Evolutionary conservation across 2,888 invertebrate genomes (phyloP), one percentile per base, ranked within the genome.

Genomic region (Leptinotarsa haldemani): DNA sequence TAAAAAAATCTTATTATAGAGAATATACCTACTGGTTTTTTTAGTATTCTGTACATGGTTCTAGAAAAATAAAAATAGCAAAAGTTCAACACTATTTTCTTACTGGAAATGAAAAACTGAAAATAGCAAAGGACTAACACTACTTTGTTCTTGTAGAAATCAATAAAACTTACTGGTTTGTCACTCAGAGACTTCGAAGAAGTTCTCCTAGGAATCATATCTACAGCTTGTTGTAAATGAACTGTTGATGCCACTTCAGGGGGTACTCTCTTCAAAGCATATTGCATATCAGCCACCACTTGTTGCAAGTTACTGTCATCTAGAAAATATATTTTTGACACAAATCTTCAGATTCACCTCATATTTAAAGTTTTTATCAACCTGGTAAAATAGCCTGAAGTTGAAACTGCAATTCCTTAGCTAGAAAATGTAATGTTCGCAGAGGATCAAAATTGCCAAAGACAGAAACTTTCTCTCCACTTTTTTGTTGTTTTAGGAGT

Each of bases 381-480:
- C 87, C 81, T 76, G 85, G 83, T 20, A 84, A 61, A 73, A 78
- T 66, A 25, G 79, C 75, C 68, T 83, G 80, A 22, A 88, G 71
- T 74, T 86, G 85, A 22, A 80, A 81, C 66, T 86, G 84, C 68
- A 88, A 77, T 76, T 88, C 88, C 73, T 84, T 86, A 3, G 86
- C 84, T 48, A 88, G 79, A 79, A 87, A 87, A 79, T 88, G 87
- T 68, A 88, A 73, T 3, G 87, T 87, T 12, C 87, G 78, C 68
- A 88, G 79, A 0, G 88, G 87, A 80, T 88, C 87, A 78, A 86
- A 87, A 76, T 81, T 83, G 69, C 82, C 83, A 77, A 87, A 87
- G 20, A 82, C 78, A 15, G 85, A 84, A 48, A 83, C 75, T 74
- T 81, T 80, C 30, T 82, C 83, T 47, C 83, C 82, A 61, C 79